Evolutionary conservation across 2,888 invertebrate genomes (phyloP), one percentile per base, ranked within the genome.

Genomic region (Drosophila parthenogenetica): DNA sequence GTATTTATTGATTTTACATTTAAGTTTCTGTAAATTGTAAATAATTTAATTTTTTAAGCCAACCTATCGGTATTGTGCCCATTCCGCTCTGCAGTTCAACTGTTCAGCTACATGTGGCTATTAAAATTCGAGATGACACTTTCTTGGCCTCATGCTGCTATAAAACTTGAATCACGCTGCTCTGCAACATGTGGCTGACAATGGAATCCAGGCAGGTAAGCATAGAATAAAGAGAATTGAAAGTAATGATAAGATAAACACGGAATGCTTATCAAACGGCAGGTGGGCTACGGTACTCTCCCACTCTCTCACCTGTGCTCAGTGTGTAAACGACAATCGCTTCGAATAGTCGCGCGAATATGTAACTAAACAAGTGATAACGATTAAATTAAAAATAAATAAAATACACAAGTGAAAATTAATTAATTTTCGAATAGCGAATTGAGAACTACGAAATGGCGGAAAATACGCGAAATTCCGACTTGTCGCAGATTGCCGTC

Each of bases 401-500:
- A 55, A 4, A n/a, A 50, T 37, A 29, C 8, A 29, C n/a, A 65
- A 29, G 50, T 50, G 43, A 48, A 49, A 43, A 66, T 49, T 62
- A 14, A 50, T 17, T 42, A 58, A 64, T 43, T 42, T 25, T 50
- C 50, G 63, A 78, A 75, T 69, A 76, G 42, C 16, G 49, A 69
- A n/a, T 49, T 29, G 7, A 40, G 39, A 49, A 29, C 8, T 25
- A 45, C 37, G 16, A 53, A 60, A 87, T 87, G 87, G 73, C 85
- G 55, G 70, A 81, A 3, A 62, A 57, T 64, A 69, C 69, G 29
- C 90, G 90, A 62, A 73, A 62, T 54, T 90, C 90, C 11, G 90
- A 91, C 65, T 46, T 89, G 65, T 80, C 90, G 43, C 90, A 88
- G 62, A 80, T 91, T 39, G 81, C 90, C 5, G 90, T 82, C 4